These are phyloP conservation scores for Marcusenius ussheri DNA, from an alignment of 2,113 vertebrate genomes.

Conservation along the genomic window DNA sequence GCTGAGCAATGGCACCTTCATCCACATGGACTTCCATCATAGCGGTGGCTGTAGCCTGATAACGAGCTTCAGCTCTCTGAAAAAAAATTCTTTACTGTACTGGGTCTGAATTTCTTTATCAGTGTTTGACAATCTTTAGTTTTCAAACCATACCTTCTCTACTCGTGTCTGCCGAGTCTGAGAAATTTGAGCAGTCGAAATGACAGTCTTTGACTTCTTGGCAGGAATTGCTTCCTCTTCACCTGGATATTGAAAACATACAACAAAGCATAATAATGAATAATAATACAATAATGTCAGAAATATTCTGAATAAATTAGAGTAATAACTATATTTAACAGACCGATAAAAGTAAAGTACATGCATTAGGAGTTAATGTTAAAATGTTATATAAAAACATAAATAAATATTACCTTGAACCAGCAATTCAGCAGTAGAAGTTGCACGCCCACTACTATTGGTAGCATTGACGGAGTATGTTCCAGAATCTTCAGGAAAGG, in stretches of 20 bases:
- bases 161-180: constrained; percentile 77
- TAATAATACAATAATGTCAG: not conserved
- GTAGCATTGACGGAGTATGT: constrained; percentile 92
- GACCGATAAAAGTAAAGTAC: not conserved
- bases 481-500: constrained; percentile 90
- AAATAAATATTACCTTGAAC: constrained; percentile 74
- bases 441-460: constrained; percentile 91
- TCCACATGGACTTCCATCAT: constrained; percentile 82
- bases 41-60: constrained; percentile 72
- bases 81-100: not conserved
- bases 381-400: not conserved
- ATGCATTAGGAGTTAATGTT: not conserved
- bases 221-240: constrained; percentile 84
- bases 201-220: constrained; percentile 90
- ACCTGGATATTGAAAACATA: constrained; percentile 53
- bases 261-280: not conserved
- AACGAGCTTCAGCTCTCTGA: constrained; percentile 80
- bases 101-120: not conserved
- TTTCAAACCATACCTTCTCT: constrained; percentile 69
- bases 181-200: constrained; percentile 87
- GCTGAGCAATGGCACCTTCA: constrained; percentile 64
- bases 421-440: constrained; percentile 87
- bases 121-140: not conserved
- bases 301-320: not conserved
- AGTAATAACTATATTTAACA: not conserved